Evolutionary conservation across 2,113 vertebrate species (phyloP), one percentile per base, ranked within the genome.

Genomic region (Nothoprocta pentlandii): DNA sequence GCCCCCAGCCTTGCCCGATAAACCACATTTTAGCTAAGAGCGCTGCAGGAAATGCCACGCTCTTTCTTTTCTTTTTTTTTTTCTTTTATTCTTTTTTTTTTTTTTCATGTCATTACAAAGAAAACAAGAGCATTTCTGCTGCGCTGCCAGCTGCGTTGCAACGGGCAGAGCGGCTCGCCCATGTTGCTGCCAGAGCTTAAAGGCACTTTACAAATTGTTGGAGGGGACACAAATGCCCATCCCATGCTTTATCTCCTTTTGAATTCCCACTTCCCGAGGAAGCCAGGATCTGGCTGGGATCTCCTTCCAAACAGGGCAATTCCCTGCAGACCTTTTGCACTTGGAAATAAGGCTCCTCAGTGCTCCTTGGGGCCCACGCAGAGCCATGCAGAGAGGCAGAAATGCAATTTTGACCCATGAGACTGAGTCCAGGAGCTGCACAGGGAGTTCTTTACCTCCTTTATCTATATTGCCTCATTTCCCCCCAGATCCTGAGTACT

Each of bases 1-100:
- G 1, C 12, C 14, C 16, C 30, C 42, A 15, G 0, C 39, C 19
- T 83, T 16, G 1, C n/a, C 47, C 67, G 46, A 26, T 32, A 75
- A 90, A 88, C 80, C 74, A 87, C 56, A 68, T 68, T 39, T 68
- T 28, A 87, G 6, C 39, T 66, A 2, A 0, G 28, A 90, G 74
- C 41, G 56, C 17, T 71, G 80, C 13, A 92, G 58, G 61, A 78
- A 56, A 75, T 66, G 34, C 36, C 19, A 39, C 32, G 16, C 28
- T 56, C 32, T 28, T 9, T 32, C 32, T 56, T 56, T 12, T 5
- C 15, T 84, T 59, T 8, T 3, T 28, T 11, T 19, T 32, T 58
- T 32, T 10, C 8, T 30, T 2, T 59, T 10, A 2, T 26, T 12
- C 13, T 34, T 56, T 28, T 70, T 9, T 3, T 3, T 30, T 10